Conservation (phyloP, 2,888 invertebrate species). For the Mallateleia sp. region DNA sequence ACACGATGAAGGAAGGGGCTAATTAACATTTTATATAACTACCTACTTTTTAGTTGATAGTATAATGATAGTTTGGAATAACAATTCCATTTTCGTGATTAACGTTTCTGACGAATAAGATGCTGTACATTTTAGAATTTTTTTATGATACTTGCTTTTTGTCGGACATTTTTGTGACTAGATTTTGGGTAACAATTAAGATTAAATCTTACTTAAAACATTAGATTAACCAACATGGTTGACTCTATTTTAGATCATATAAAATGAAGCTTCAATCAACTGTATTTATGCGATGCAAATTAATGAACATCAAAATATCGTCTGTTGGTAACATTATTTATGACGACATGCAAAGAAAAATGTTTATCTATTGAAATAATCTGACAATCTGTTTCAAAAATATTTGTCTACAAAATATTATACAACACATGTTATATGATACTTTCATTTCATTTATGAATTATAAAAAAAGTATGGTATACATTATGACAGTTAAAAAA, state of each 20-base stretch:
- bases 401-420: slow-evolving; percentile 6
- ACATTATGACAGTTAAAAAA: slow-evolving; percentile 21
- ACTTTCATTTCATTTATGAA: slow-evolving; percentile 12
- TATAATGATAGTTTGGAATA: slow-evolving; percentile 31
- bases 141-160: slow-evolving; percentile 7
- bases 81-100: slow-evolving; percentile 8
- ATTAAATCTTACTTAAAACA: slow-evolving; percentile 58
- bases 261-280: slow-evolving; percentile 58
- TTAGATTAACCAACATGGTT: slow-evolving; percentile 14
- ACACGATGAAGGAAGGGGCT: slow-evolving; percentile 43
- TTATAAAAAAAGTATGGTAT: slow-evolving; percentile 16
- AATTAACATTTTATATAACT: slow-evolving; percentile 61
- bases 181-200: slow-evolving; percentile 52
- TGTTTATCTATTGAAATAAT: slow-evolving; percentile 8
- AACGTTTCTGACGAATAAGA: neutral
- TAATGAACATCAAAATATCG: neutral
- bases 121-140: neutral
- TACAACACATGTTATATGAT: neutral
- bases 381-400: slow-evolving; percentile 8
- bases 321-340: slow-evolving; percentile 1
- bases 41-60: slow-evolving; percentile 42
- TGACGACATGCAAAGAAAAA: neutral
- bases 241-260: slow-evolving; percentile 29
- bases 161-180: slow-evolving; percentile 44
- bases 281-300: neutral